Conservation (phyloP, 1,140 invertebrate species). For the Drosophila takahashii region DNA sequence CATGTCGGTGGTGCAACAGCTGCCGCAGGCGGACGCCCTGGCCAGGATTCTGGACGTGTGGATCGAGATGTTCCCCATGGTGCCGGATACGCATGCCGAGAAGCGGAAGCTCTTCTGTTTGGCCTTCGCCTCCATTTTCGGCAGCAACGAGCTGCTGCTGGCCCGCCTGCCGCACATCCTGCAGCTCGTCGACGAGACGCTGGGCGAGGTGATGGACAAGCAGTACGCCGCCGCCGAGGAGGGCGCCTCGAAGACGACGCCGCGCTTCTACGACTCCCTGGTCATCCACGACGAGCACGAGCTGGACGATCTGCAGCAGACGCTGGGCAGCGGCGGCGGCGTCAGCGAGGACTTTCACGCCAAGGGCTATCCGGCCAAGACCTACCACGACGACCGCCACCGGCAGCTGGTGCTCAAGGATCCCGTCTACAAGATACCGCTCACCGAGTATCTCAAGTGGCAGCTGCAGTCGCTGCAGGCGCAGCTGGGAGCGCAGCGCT, state of each 20-base stretch:
- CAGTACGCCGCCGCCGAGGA: constrained; percentile 83
- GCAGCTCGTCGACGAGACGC: constrained; percentile 91
- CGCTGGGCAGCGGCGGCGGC: constrained; percentile 28
- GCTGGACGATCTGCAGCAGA: constrained; percentile 67
- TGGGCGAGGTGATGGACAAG: constrained; percentile 93
- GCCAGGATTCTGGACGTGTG: constrained; percentile 90
- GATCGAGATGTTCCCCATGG: constrained; percentile 91
- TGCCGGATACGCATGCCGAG: constrained; percentile 91
- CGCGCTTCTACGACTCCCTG: constrained; percentile 74
- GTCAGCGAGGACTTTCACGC: constrained; percentile 66
- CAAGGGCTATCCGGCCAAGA: constrained; percentile 79
- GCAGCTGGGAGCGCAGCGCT: constrained; percentile 89
- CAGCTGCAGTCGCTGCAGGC: constrained; percentile 87
- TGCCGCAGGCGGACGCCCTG: constrained; percentile 87
- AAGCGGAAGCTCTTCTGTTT: constrained; percentile 93
- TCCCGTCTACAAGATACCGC: constrained; percentile 89
- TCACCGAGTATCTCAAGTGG: constrained; percentile 89
- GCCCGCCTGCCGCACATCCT: constrained; percentile 91
- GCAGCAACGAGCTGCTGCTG: constrained; percentile 88
- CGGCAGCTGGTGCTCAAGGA: constrained; percentile 88
- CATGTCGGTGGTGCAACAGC: constrained; percentile 87
- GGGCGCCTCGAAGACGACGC: constrained; percentile 49
- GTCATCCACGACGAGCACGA: constrained; percentile 80
- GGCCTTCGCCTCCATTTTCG: constrained; percentile 92
- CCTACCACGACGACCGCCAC: constrained; percentile 85